phyloP scores from a whole-genome alignment of 1,140 invertebrate species.

The Drosophila orena region DNA sequence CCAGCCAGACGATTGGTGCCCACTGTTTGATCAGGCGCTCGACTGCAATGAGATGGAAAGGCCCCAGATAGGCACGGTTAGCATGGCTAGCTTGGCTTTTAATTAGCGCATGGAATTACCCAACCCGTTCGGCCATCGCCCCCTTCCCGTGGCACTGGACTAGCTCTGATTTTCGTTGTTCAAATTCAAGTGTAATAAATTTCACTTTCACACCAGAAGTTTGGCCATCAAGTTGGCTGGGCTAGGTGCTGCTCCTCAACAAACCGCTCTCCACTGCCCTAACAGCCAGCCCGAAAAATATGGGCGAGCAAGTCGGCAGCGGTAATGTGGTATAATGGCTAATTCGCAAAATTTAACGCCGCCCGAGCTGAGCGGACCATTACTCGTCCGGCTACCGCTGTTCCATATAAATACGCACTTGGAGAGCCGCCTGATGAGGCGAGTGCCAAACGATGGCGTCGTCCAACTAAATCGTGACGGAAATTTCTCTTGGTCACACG shows the following conservation, averaged over 20 bases:
- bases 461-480: conserved; percentile 65
- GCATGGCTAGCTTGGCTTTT: conserved; percentile 36
- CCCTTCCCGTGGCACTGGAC: conserved; percentile 5
- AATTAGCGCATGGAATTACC: conserved; percentile 61
- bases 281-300: not conserved
- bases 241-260: conserved; percentile 34
- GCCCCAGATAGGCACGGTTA: conserved; percentile 31
- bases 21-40: conserved; percentile 86
- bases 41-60: conserved; percentile 77
- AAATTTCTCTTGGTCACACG: conserved; percentile 69
- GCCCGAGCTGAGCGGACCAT: conserved; percentile 12
- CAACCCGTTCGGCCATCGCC: conserved; percentile 34
- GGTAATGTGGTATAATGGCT: conserved; percentile 31
- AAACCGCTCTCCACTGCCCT: not conserved
- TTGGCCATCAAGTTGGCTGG: conserved; percentile 56
- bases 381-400: conserved; percentile 29
- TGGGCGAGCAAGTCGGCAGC: conserved; percentile 2
- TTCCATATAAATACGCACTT: conserved; percentile 71
- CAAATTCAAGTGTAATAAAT: conserved; percentile 73
- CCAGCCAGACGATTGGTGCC: conserved; percentile 88
- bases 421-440: conserved; percentile 11
- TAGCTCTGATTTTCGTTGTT: conserved; percentile 73
- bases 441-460: conserved; percentile 31
- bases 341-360: conserved; percentile 64
- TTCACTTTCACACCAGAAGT: conserved; percentile 76